Evolutionary conservation across 2,888 invertebrate genomes (phyloP), one percentile per base, ranked within the genome.

Genomic region (Aleiodes leptofemur): DNA sequence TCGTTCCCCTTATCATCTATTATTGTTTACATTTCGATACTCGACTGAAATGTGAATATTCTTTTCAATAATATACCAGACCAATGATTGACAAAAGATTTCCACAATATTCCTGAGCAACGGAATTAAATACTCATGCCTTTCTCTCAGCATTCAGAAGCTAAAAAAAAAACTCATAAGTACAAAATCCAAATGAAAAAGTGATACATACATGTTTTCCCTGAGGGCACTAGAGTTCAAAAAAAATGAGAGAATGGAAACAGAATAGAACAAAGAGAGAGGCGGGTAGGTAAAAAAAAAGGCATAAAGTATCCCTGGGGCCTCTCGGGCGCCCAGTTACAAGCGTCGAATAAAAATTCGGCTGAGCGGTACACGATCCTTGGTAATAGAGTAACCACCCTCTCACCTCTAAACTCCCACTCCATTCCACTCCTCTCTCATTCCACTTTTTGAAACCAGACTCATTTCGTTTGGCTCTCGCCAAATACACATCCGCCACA

Each of bases 321-420:
- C 43, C 68, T 68, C 38, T 8, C 50, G 50, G 78, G 82, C 82
- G 82, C 80, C 83, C 80, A 81, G 85, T 85, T 85, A 86, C 85
- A 86, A 85, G 80, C 83, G 82, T 80, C 83, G 83, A 85, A 87
- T 85, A 87, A 87, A 87, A 84, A 86, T 83, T 83, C 80, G 76
- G 77, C 82, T 78, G 83, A 83, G 82, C 82, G 82, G 81, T 83
- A 86, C 86, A 85, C 82, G 85, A 84, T 68, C 81, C 81, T 83
- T 80, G 81, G 84, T 83, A 85, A 85, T 83, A 82, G 84, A 81
- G 84, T 51, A 68, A 68, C 68, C 68, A 68, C 78, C 83, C 74
- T 74, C 79, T 72, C 64, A 75, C 73, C 74, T 69, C 61, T 72
- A 57, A 56, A 68, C 51, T 66, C 50, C n/a, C 73, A 16, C 55